Base-by-base conservation (phyloP, 2,113 vertebrate genomes). In the Pomatostomus ruficeps region DNA sequence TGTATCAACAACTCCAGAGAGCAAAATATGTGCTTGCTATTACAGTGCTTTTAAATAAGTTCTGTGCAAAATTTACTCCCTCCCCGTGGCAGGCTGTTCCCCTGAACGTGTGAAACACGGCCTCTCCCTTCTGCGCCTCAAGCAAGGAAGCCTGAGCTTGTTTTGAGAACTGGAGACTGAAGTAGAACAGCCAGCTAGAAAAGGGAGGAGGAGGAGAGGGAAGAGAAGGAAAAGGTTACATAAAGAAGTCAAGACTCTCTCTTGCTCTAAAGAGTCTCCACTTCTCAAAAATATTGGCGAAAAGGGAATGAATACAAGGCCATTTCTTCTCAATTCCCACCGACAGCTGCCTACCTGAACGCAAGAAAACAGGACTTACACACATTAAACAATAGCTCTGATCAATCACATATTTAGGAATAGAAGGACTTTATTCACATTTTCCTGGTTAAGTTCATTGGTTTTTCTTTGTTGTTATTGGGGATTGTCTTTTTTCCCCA, bases 251-350 rank as follows among this genome's bases (percentile, higher is more conserved):
- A 78, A 78, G 73, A 36, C 23, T 29, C 25, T 36, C 23, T 48
- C 29, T 58, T 66, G 65, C 20, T 77, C 2, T 1, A 18, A 38
- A 55, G 36, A 42, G 43, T 7, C 22, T 81, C 59, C 45, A 49
- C 54, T 76, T 85, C 45, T 42, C 79, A 84, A 31, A 12, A 80
- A 20, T 1, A 0, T 0, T 36, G 55, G 29, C 26, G 0, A 0
- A 15, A 22, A 67, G 31, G 14, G 21, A 61, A 61, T 28, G 42
- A 82, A 58, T 15, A 35, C 14, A 26, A 62, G 33, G 38, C 12
- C 21, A 5, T 12, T 58, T 77, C 72, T 42, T 77, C 68, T 93
- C 38, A 46, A 33, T 58, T 40, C 18, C 9, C 35, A 54, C 20
- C 42, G 33, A 31, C n/a, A 74, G 21, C 26, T 73, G n/a, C 29